phyloP scores from a whole-genome alignment of 2,797 vertebrate species.

The Novumbra hubbsi region DNA sequence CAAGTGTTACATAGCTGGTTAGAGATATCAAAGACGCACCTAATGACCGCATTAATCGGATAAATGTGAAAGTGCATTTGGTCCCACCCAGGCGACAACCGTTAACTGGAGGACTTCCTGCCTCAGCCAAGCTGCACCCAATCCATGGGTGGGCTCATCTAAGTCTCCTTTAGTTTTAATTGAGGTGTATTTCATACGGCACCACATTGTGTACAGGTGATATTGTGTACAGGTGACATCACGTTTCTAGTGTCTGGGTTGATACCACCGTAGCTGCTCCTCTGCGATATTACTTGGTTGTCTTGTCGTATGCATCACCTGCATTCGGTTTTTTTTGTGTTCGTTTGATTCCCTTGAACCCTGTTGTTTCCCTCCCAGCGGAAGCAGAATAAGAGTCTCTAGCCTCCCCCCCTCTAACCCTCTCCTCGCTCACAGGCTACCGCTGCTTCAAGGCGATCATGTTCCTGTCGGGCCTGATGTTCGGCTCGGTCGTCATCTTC shows the following conservation, averaged over 20 bases:
- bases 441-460: slow-evolving; percentile 91
- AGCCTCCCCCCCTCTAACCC: background rate
- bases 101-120: slow-evolving; percentile 2
- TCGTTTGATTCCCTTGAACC: too few species aligned
- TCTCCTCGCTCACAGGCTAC: slow-evolving; percentile 69
- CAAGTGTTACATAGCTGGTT: slow-evolving; percentile 3
- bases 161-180: background rate
- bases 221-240: too few species aligned
- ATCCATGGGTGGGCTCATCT: background rate
- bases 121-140: background rate
- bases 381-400: background rate
- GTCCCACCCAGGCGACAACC: background rate
- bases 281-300: background rate
- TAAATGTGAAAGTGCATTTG: background rate
- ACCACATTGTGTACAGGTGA: background rate
- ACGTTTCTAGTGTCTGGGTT: too few species aligned
- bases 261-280: too few species aligned
- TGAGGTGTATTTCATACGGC: background rate
- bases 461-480: slow-evolving; percentile 89
- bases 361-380: too few species aligned
- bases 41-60: background rate
- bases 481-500: slow-evolving; percentile 85
- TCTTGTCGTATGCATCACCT: too few species aligned
- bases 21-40: slow-evolving; percentile 5
- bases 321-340: too few species aligned